phyloP scores from a whole-genome alignment of 2,888 invertebrate species.

The Scaptomyza caliginosa region DNA sequence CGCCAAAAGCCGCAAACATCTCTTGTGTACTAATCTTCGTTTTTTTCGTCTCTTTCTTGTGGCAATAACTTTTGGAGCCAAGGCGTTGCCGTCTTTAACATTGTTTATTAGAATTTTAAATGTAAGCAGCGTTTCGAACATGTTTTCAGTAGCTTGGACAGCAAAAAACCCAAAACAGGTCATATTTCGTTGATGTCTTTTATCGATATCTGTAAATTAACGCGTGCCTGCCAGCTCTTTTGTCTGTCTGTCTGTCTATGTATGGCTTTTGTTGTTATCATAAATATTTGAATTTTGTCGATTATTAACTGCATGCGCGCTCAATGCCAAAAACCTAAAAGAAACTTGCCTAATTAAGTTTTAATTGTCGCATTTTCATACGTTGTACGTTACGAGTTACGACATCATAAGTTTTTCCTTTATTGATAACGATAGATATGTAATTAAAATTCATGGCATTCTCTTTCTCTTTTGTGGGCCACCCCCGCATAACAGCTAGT shows the following conservation, averaged over 20 bases:
- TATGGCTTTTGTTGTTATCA: slow-evolving; percentile 15
- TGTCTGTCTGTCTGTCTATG: slow-evolving; percentile 21
- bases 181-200: slow-evolving; percentile 9
- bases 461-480: slow-evolving; percentile 37
- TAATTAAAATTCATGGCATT: slow-evolving; percentile 65
- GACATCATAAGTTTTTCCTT: slow-evolving; percentile 32
- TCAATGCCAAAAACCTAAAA: slow-evolving; percentile 23
- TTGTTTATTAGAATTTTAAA: slow-evolving; percentile 70
- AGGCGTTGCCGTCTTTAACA: slow-evolving; percentile 53
- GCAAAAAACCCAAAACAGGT: neutral
- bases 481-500: slow-evolving; percentile 28
- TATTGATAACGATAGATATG: slow-evolving; percentile 37
- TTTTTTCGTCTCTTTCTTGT: neutral
- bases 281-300: slow-evolving; percentile 48
- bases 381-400: neutral
- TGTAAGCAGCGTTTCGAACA: slow-evolving; percentile 58
- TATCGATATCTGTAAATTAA: slow-evolving; percentile 29
- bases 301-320: slow-evolving; percentile 43
- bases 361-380: slow-evolving; percentile 53
- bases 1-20: slow-evolving; percentile 1
- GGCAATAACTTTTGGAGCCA: slow-evolving; percentile 29
- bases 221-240: slow-evolving; percentile 46
- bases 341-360: slow-evolving; percentile 52
- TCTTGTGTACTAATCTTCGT: slow-evolving; percentile 11
- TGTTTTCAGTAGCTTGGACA: slow-evolving; percentile 65